Evolutionary conservation across 2,113 vertebrate genomes (phyloP), one percentile per base, ranked within the genome.

Genomic region (Plotosus lineatus): DNA sequence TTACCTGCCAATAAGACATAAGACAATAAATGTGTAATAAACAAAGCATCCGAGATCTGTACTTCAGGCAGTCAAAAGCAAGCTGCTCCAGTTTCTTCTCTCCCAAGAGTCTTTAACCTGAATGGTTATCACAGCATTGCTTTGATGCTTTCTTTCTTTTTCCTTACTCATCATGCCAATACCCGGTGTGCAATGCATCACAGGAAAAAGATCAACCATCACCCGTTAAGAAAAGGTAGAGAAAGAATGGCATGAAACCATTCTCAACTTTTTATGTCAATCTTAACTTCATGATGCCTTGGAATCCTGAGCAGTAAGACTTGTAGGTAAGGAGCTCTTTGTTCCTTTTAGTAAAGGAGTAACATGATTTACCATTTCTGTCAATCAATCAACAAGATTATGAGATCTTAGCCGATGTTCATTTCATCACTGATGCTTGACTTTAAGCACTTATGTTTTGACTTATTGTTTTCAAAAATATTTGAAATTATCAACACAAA

Each of bases 11-110:
- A n/a, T n/a, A n/a, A n/a, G n/a, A 48, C 51, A 66, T 73, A 46
- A 78, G 76, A 84, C 78, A 68, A 84, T 81, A 81, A 84, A 84
- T 84, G 53, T 38, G 31, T 72, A 17, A 42, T 58, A 46, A 79
- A 71, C 26, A 3, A 53, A 72, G 66, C 51, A 71, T 31, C 11
- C 33, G 69, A 48, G 68, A 33, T 51, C 28, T 36, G 26, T 51
- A 72, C 44, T 72, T 50, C 11, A 73, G 17, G 46, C 28, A 73
- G 46, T 21, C 46, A 51, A 51, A 51, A 33, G 17, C 31, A 73
- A 73, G 28, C 46, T 73, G 46, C 69, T 73, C 28, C 46, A 73
- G 46, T 36, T 51, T 36, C 33, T 33, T 9, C 31, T 51, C 31
- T 51, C 69, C 69, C 46, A 36, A 6, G 69, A 51, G 28, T 73